Evolutionary conservation across 2,888 invertebrate species (phyloP), one percentile per base, ranked within the genome.

Genomic region (Schizotus pectinicornis): DNA sequence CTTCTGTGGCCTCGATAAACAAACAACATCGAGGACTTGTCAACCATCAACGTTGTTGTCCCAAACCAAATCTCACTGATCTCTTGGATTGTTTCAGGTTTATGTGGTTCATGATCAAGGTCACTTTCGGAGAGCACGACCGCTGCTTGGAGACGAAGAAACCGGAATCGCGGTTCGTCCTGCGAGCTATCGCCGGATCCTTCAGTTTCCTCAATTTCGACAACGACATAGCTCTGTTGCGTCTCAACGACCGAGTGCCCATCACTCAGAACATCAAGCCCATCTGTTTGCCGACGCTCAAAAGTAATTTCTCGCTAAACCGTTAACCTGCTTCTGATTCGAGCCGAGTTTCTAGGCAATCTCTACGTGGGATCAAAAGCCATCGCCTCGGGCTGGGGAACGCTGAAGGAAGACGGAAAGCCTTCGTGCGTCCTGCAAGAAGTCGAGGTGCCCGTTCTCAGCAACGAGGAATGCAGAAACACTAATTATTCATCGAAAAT

Each of bases 31-130:
- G 9, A 41, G 41, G 2, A 14, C 22, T 30, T 33, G 11, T 22
- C 5, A 22, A 42, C n/a, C 34, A 50, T 33, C 11, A 33, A 50
- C 41, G 14, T 30, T 14, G 32, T 42, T 42, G 33, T 42, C 49
- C 38, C 38, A 49, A 38, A 11, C 12, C 7, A 31, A 13, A 32
- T 33, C 38, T 49, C 32, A 34, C 32, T 9, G 34, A n/a, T 33
- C 34, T n/a, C 9, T 37, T 46, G 6, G 13, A 14, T 34, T 50
- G 74, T 80, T 86, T 65, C 82, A 91, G 92, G 65, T 93, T 93
- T 78, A 91, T 93, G 90, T 93, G 93, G 93, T 93, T 93, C 80
- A 90, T 94, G 91, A 91, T 94, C 77, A 92, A 91, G 79, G 91
- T 92, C 63, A 91, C 92, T 8, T 90, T 94, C 69, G 94, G 93